Conservation (phyloP, 2,888 invertebrate species). For the Cantharis lateralis region DNA sequence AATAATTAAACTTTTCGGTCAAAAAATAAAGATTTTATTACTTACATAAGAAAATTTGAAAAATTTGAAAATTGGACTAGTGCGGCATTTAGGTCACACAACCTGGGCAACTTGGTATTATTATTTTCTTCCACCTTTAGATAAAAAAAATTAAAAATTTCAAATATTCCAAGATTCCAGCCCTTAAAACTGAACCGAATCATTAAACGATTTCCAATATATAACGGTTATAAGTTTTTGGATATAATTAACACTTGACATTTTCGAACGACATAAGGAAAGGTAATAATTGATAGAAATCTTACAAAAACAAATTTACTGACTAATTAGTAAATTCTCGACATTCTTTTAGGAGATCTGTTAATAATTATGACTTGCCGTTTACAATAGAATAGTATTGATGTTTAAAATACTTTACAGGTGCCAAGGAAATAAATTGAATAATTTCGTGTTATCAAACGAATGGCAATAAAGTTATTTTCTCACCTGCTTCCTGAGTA, state of each 20-base stretch:
- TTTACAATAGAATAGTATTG: background rate
- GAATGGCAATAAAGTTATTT: conserved; percentile 27
- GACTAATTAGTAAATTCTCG: background rate
- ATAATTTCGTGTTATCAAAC: conserved; percentile 17
- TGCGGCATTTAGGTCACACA: no score
- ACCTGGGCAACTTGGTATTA: no score
- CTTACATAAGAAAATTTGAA: no score
- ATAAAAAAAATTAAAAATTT: background rate
- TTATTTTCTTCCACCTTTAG: no score
- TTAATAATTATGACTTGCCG: background rate
- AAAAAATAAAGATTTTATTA: no score
- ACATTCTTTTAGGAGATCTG: background rate
- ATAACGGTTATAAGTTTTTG: background rate
- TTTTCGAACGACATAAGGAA: background rate
- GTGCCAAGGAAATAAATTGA: conserved; percentile 10
- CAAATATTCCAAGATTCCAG: background rate
- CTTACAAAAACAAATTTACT: background rate
- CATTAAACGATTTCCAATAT: background rate
- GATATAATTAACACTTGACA: background rate
- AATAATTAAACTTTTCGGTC: no score
- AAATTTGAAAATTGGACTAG: no score
- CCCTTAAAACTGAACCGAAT: background rate
- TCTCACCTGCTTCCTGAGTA: conserved; percentile 30
- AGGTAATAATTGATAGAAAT: background rate
- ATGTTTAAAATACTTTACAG: conserved; percentile 13